phyloP scores from a whole-genome alignment of 2,797 vertebrate genomes.

The Hyperoplus immaculatus region DNA sequence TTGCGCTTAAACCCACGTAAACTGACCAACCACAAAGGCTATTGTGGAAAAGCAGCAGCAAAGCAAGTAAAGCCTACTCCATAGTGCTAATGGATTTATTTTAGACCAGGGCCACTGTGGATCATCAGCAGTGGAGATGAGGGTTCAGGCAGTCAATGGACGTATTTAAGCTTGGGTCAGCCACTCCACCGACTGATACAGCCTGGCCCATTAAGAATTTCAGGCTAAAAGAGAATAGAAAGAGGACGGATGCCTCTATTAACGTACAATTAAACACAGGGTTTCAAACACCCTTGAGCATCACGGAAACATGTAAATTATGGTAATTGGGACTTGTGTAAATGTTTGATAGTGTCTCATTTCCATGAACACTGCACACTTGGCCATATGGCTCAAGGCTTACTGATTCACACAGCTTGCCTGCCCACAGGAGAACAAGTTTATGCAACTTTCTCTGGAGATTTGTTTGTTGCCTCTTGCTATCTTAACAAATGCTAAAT shows the following conservation, averaged over 20 bases:
- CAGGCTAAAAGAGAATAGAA: slow-evolving; percentile 9
- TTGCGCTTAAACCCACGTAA: slow-evolving; percentile 49
- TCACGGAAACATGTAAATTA: slow-evolving; percentile 43
- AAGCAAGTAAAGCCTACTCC: slow-evolving; percentile 54
- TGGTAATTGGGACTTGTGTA: slow-evolving; percentile 40
- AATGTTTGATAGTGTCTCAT: slow-evolving; percentile 56
- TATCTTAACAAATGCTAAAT: background rate
- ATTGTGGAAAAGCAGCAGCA: slow-evolving; percentile 45
- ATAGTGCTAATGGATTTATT: slow-evolving; percentile 64
- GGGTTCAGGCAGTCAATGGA: slow-evolving; percentile 64
- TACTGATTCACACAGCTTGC: slow-evolving; percentile 19
- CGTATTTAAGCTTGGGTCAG: slow-evolving; percentile 56
- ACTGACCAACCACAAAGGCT: slow-evolving; percentile 37
- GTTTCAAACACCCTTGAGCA: slow-evolving; percentile 19
- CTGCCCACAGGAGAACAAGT: background rate
- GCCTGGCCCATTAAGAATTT: slow-evolving; percentile 18
- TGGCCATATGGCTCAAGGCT: slow-evolving; percentile 34
- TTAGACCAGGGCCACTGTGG: slow-evolving; percentile 57
- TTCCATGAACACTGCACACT: slow-evolving; percentile 37
- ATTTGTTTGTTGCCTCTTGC: slow-evolving; percentile 17
- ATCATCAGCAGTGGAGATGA: slow-evolving; percentile 66
- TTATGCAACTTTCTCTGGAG: slow-evolving; percentile 5
- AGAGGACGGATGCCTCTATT: slow-evolving; percentile 36
- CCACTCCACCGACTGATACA: slow-evolving; percentile 39
- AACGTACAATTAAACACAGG: slow-evolving; percentile 45